These are phyloP conservation scores for Apis cerana DNA, from an alignment of 1,140 invertebrate species.

Conservation along the genomic window DNA sequence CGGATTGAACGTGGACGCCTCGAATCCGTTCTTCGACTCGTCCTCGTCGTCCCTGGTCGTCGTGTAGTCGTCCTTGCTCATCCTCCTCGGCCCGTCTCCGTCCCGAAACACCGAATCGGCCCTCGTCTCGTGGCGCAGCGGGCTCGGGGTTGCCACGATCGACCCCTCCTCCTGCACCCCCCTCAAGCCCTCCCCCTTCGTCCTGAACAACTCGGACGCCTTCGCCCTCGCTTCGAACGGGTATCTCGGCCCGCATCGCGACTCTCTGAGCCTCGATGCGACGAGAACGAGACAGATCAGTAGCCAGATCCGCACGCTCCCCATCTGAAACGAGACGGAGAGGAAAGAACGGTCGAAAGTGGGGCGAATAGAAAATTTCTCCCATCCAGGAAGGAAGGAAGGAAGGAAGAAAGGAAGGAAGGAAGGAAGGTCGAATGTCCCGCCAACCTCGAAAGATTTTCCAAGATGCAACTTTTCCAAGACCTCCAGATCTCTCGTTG, in stretches of 20 bases:
- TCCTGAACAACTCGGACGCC: constrained; percentile 57
- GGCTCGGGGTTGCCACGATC: constrained; percentile 45
- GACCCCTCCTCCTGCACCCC: constrained; percentile 45
- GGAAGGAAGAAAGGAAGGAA: too few species aligned
- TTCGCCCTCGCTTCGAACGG: constrained; percentile 62
- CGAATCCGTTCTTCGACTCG: constrained; percentile 68
- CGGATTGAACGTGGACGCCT: constrained; percentile 78
- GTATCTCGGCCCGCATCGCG: constrained; percentile 62
- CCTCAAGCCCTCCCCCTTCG: constrained; percentile 49
- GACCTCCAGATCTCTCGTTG: neutral
- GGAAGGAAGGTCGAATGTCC: too few species aligned
- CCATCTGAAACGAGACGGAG: constrained; percentile 67
- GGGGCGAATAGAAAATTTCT: too few species aligned
- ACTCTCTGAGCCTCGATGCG: constrained; percentile 48
- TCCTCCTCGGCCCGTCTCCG: constrained; percentile 35
- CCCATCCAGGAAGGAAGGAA: too few species aligned
- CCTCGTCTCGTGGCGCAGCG: constrained; percentile 35
- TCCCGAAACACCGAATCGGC: neutral
- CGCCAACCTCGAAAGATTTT: neutral
- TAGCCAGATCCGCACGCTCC: constrained; percentile 49
- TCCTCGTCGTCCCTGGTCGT: constrained; percentile 35
- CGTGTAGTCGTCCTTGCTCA: constrained; percentile 41
- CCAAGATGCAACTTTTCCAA: constrained; percentile 16
- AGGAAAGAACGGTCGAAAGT: neutral
- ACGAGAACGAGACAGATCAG: constrained; percentile 61